Base-by-base conservation (phyloP, 2,113 vertebrate genomes). In the Bujurquina vittata region DNA sequence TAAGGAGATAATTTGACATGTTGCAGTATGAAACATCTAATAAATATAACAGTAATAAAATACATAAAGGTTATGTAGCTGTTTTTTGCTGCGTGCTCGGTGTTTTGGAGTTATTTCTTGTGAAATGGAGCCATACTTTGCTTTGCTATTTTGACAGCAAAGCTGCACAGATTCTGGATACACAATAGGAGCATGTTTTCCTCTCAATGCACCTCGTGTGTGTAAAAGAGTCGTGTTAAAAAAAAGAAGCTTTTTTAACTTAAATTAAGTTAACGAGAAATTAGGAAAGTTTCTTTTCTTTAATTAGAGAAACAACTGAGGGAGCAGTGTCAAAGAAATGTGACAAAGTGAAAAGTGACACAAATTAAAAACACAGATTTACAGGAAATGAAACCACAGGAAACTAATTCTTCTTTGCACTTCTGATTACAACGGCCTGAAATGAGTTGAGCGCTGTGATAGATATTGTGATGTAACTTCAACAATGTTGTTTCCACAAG, bases 401-500 rank as follows among this genome's bases (percentile, higher is more conserved):
- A 73, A 63, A 72, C 6, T 1, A 49, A 33, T 56, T 22, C 18
- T 77, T 79, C 23, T 75, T 76, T 18, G 46, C 31, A 67, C 12
- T 10, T 17, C 46, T 59, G 65, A 10, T 33, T 69, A 67, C 33
- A 31, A 10, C 22, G 20, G n/a, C 43, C 33, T 76, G 81, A 73
- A 74, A 77, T 69, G 80, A 74, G 82, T 80, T 61, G 65, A 60
- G 43, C 46, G 23, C 33, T 60, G 76, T 75, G 56, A 54, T 43
- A 60, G 49, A 52, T 20, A 75, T 23, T 77, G 62, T 75, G 56
- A 23, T 6, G n/a, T 84, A 89, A 73, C 62, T 56, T 72, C 60
- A 63, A 60, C 63, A 4, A 86, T 62, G 83, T 88, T 55, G 73
- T 78, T 80, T 62, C 73, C 69, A 69, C n/a, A 20, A 49, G 5